Evolutionary conservation across 2,113 vertebrate genomes (phyloP), one percentile per base, ranked within the genome.

Genomic region (Mustelus asterias): DNA sequence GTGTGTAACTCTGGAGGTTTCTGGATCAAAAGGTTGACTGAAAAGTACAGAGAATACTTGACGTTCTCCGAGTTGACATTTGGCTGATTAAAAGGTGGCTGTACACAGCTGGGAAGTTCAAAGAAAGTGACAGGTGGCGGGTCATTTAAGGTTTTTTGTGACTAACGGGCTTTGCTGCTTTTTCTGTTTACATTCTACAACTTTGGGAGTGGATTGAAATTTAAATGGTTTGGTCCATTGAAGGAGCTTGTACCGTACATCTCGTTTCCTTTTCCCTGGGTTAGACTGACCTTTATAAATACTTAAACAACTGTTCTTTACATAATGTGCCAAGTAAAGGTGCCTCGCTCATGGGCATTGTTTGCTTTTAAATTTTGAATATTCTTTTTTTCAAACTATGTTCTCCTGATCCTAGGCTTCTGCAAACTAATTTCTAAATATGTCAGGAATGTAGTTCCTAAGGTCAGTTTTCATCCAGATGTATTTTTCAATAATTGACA

Each of bases 91-190:
- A 97, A 96, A 96, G 90, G 96, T 96, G 48, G 97, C 13, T 5
- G 54, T n/a, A n/a, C 97, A 96, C 97, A 97, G 96, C 97, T 97
- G 97, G 96, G 96, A 97, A 96, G 96, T 96, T 96, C 96, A 76
- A 96, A 96, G 96, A 96, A 97, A 96, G 96, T 48, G 65, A 44
- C 41, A 70, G 65, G 69, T 16, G 26, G 94, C 22, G 33, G 41
- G 16, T 70, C 44, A 54, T 95, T 48, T 95, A 29, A 95, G 20
- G 37, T 24, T 33, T 4, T 76, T 95, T 76, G 67, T 72, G 69
- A 76, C 41, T 72, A 76, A 95, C 54, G 67, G 94, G 11, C 54
- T 72, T 24, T 95, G 41, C 92, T 94, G 10, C 92, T 1, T 60
- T 33, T 90, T 93, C 58, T 54, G 94, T 95, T 95, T 76, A 9